Base-by-base conservation (phyloP, 2,888 invertebrate species). In the Brenthis hecate region DNA sequence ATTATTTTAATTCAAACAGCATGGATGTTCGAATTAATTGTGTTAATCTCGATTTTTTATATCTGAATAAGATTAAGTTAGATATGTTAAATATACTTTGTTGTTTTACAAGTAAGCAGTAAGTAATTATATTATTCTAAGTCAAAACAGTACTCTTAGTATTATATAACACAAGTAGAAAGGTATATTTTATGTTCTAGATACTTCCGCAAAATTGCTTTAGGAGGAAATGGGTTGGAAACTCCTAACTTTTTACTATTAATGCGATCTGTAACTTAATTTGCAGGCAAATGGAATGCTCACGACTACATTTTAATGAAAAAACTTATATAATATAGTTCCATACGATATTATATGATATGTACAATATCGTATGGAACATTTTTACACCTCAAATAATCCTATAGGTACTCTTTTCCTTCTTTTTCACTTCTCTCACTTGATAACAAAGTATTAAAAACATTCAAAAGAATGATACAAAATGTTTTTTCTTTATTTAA, bases 131-230 rank as follows among this genome's bases (percentile, higher is more conserved):
- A 28, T 28, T 28, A 43, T 43, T 43, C 2, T 43, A 11, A 43
- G 8, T 11, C 2, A 2, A 43, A 23, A 23, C 48, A 54, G 13
- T 54, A 28, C 54, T 56, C n/a, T 56, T 19, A 16, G 6, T 57
- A 57, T 47, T 47, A 57, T 47, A 57, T 19, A 47, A 48, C 47
- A 43, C 19, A 13, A 61, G 32, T 36, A 53, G 51, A 62, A 54
- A 53, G 16, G 13, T 62, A 57, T 65, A 62, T 65, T 65, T 62
- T 56, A 56, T 23, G 57, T 65, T 57, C 57, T 56, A 61, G 65
- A 61, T 65, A 65, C 63, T 56, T 62, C 58, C 66, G 56, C 48
- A 47, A 68, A 66, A 68, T 72, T 65, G 65, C 67, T 62, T 65
- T 66, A 23, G 16, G 57, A 67, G 43, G 56, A 70, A 67, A 70